A percentile compares a stretch with the other conserved stretches of the same genome.
phyloP scores from a whole-genome alignment of 2,888 invertebrate species.

The Rhopalosiphum nymphaeae region DNA sequence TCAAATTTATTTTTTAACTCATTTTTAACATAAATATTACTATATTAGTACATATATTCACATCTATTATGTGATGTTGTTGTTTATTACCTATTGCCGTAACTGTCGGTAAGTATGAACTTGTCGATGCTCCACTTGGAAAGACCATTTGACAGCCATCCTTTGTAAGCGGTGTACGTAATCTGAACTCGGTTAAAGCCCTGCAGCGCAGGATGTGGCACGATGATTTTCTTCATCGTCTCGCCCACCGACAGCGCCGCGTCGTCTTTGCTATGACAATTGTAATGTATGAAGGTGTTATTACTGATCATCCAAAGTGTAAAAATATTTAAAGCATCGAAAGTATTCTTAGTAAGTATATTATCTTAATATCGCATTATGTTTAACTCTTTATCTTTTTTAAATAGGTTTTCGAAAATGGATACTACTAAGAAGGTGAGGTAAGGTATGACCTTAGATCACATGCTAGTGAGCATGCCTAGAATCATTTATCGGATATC shows the following conservation, averaged over 20 bases:
- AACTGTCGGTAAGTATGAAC: constrained; percentile 86
- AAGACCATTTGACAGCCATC: constrained; percentile 89
- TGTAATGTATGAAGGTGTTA: neutral
- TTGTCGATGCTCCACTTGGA: constrained; percentile 86
- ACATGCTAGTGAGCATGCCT: neutral
- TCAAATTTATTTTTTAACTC: neutral
- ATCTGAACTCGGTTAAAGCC: constrained; percentile 81
- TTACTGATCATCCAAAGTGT: neutral
- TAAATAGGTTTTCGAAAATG: neutral
- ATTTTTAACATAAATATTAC: neutral
- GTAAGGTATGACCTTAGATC: neutral
- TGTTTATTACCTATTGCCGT: constrained; percentile 78
- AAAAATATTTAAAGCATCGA: constrained; percentile 47
- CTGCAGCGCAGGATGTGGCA: constrained; percentile 88
- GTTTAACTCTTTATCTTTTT: neutral
- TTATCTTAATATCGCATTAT: neutral
- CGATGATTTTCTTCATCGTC: constrained; percentile 84
- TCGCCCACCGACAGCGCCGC: constrained; percentile 80
- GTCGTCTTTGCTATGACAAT: constrained; percentile 80
- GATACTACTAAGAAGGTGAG: neutral
- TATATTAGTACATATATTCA: too few species aligned
- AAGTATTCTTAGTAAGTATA: neutral
- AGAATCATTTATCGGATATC: neutral
- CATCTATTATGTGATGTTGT: too few species aligned
- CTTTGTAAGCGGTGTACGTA: constrained; percentile 88